These are phyloP conservation scores for Microtus pennsylvanicus DNA, from an alignment of 2,113 vertebrate species.

Conservation along the genomic window DNA sequence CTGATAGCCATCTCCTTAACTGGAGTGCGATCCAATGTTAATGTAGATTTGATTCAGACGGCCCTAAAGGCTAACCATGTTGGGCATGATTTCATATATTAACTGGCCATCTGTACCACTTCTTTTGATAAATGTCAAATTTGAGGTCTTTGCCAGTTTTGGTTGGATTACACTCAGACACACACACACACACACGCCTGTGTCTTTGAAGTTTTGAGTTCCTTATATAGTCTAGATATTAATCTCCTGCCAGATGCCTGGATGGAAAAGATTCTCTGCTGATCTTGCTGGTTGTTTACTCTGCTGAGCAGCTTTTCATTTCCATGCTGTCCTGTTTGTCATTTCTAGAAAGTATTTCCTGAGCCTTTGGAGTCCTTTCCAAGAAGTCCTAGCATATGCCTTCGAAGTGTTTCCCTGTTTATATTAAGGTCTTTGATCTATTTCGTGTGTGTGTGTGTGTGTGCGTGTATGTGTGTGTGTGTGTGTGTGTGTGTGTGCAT, in stretches of 20 bases:
- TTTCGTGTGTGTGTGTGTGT: not conserved
- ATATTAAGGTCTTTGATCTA: not conserved
- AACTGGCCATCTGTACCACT: not conserved
- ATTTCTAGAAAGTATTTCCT: not conserved
- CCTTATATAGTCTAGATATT: not conserved
- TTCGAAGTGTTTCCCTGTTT: not conserved
- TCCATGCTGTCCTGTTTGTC: not conserved
- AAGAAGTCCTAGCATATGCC: not conserved
- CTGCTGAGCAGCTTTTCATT: not conserved
- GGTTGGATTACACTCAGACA: not conserved
- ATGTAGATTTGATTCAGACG: not conserved
- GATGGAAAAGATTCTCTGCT: not conserved
- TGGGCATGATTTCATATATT: not conserved
- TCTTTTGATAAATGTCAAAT: not conserved
- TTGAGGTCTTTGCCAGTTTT: not conserved
- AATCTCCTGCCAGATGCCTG: not conserved
- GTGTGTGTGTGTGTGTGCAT: not conserved
- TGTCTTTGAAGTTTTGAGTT: not conserved
- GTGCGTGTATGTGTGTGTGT: too few species aligned
- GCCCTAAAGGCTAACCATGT: not conserved
- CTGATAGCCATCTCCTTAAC: not conserved
- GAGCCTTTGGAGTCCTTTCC: not conserved
- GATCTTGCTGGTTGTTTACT: not conserved
- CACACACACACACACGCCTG: not conserved
- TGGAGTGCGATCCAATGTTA: not conserved